phyloP scores from a whole-genome alignment of 2,888 invertebrate species.

The Chloromyia formosa region DNA sequence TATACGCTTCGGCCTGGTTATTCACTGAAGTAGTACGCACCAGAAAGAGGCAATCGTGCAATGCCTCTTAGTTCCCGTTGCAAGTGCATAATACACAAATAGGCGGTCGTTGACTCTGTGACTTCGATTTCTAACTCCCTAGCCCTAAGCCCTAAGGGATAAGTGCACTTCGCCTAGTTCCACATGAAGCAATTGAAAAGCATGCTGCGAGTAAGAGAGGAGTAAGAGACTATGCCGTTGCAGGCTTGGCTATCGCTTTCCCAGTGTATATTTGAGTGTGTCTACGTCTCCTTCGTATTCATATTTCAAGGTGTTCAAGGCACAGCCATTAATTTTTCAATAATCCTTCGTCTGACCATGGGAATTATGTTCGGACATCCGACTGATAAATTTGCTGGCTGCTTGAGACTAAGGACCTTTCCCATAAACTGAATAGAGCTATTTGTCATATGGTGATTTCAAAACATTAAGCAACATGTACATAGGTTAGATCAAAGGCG shows the following conservation, averaged over 20 bases:
- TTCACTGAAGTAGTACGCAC: no score
- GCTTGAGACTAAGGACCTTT: background rate
- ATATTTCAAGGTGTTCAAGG: background rate
- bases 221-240: background rate
- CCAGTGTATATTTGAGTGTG: no score
- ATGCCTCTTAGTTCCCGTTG: no score
- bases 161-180: conserved; percentile 6
- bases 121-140: background rate
- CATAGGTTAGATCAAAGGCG: no score
- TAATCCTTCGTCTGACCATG: conserved; percentile 4
- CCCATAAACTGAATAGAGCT: no score
- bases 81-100: background rate
- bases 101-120: conserved; percentile 17
- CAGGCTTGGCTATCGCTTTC: no score
- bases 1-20: no score
- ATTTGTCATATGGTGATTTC: no score
- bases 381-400: background rate
- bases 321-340: background rate
- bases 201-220: background rate
- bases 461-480: no score
- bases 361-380: background rate
- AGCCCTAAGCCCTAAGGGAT: background rate
- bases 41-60: no score
- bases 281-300: no score
- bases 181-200: conserved; percentile 9